These are phyloP conservation scores for Himalopsyche kuldschensis DNA, from an alignment of 2,888 invertebrate genomes.

Conservation along the genomic window DNA sequence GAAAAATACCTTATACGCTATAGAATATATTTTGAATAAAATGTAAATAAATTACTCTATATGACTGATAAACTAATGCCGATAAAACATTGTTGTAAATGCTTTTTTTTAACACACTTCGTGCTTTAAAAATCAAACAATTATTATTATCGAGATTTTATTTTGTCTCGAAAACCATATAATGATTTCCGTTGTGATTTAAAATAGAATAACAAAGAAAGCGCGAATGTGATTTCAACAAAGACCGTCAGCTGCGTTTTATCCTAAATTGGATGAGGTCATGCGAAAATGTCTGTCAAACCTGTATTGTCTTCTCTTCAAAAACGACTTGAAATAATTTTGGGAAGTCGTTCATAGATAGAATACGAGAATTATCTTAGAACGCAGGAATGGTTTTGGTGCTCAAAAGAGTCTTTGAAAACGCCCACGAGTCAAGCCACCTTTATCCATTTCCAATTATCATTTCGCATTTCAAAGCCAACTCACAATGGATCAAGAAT, in stretches of 20 bases:
- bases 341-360: slow-evolving; percentile 12
- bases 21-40: too few relatives aligned
- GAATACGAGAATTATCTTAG: not conserved
- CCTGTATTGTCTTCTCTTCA: not conserved
- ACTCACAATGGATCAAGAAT: slow-evolving; percentile 30
- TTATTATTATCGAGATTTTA: too few relatives aligned
- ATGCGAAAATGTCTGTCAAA: not conserved
- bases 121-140: too few relatives aligned
- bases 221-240: not conserved
- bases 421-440: slow-evolving; percentile 10
- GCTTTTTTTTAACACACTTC: too few relatives aligned
- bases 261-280: not conserved
- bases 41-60: too few relatives aligned
- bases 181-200: too few relatives aligned
- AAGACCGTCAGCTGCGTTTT: not conserved
- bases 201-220: not conserved
- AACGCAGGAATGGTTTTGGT: slow-evolving; percentile 5
- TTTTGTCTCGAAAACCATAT: too few relatives aligned
- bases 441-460: slow-evolving; percentile 37
- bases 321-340: slow-evolving; percentile 8
- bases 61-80: too few relatives aligned
- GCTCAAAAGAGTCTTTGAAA: slow-evolving; percentile 28
- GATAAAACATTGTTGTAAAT: too few relatives aligned
- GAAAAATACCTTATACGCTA: too few relatives aligned
- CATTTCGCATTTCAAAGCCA: slow-evolving; percentile 32